These are phyloP conservation scores for Apis cerana DNA, from an alignment of 1,140 invertebrate genomes.

Conservation along the genomic window DNA sequence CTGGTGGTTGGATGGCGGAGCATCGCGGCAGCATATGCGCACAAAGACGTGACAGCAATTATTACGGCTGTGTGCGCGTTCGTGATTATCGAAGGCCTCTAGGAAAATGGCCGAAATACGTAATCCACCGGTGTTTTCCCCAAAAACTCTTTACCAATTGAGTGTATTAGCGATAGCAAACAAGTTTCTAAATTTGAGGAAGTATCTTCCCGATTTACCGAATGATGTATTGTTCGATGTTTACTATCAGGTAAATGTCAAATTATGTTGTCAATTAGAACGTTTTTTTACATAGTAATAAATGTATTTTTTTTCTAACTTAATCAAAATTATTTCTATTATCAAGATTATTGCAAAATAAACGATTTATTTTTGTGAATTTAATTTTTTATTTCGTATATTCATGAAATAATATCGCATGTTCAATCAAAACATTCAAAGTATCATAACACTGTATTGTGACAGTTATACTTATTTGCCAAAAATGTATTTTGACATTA, in stretches of 20 bases:
- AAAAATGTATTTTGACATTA: not conserved
- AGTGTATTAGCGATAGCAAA: slow-evolving; percentile 80
- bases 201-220: slow-evolving; percentile 78
- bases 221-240: slow-evolving; percentile 85
- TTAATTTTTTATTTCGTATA: not conserved
- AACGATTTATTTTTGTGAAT: not conserved
- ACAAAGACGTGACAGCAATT: slow-evolving; percentile 42
- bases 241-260: slow-evolving; percentile 84
- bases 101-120: slow-evolving; percentile 83
- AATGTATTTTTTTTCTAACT: not conserved
- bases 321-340: not conserved
- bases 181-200: slow-evolving; percentile 68
- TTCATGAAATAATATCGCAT: not conserved
- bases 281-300: not conserved
- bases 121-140: slow-evolving; percentile 75
- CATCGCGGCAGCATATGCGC: slow-evolving; percentile 45
- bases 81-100: slow-evolving; percentile 62
- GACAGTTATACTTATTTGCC: not conserved
- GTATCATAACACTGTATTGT: not conserved
- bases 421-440: not conserved
- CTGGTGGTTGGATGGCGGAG: slow-evolving; percentile 30
- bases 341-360: not conserved
- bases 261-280: not conserved
- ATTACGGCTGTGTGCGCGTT: slow-evolving; percentile 40
- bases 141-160: slow-evolving; percentile 82